Conservation (phyloP, 1,140 invertebrate species). For the Parasteatoda tepidariorum region DNA sequence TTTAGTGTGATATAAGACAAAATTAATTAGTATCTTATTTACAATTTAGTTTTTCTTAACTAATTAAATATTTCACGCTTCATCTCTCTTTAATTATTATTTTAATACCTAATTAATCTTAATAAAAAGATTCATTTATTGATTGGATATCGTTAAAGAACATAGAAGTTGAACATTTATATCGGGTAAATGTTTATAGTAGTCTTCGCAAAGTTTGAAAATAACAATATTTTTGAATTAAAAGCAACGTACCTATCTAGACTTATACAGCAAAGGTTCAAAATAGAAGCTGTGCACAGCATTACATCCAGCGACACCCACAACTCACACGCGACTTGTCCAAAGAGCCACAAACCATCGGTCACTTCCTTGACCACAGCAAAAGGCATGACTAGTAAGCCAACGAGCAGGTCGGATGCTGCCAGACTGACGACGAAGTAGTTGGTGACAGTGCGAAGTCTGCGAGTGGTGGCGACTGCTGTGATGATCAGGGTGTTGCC, state of each 20-base stretch:
- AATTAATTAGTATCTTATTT: no score
- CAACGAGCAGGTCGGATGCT: slow-evolving; percentile 71
- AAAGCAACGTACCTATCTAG: slow-evolving; percentile 89
- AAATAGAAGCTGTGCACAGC: slow-evolving; percentile 94
- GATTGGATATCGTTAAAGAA: no score
- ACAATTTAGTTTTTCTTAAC: no score
- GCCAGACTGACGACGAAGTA: slow-evolving; percentile 72
- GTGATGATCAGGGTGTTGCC: slow-evolving; percentile 72
- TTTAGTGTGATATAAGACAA: no score
- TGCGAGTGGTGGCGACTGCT: slow-evolving; percentile 67
- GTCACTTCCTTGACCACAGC: slow-evolving; percentile 64
- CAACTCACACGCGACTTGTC: slow-evolving; percentile 94
- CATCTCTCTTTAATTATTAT: no score
- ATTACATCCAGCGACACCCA: slow-evolving; percentile 98
- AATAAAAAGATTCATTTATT: no score
- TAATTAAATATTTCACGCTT: no score
- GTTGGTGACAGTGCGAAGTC: slow-evolving; percentile 78
- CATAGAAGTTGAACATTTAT: no score
- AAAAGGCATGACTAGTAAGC: slow-evolving; percentile 71
- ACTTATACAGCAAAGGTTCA: slow-evolving; percentile 96
- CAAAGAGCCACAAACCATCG: slow-evolving; percentile 86
- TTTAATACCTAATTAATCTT: no score
- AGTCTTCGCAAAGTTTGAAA: no score
- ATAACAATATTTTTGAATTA: no score
- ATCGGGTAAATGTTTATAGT: no score